Percentiles rank a stretch among this genome's conserved stretches.
phyloP scores from a whole-genome alignment of 2,888 invertebrate species.

The Drosophila pegasa region DNA sequence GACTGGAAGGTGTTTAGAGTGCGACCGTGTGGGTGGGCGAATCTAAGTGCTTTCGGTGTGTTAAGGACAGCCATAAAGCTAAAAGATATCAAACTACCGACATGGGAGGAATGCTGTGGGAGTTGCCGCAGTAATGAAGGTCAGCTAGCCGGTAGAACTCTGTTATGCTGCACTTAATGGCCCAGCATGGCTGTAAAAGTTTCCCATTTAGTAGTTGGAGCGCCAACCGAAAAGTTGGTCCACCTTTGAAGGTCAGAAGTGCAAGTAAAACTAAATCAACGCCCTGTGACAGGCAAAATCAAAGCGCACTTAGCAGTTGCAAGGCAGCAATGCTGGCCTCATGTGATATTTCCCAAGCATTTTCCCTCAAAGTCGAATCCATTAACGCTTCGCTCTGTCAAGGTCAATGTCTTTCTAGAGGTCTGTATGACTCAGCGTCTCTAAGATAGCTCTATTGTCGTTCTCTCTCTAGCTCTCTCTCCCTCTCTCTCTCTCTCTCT shows the following conservation, averaged over 20 bases:
- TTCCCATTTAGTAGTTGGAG: constrained; percentile 4
- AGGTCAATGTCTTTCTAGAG: constrained; percentile 58
- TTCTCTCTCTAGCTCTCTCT: constrained; percentile 2
- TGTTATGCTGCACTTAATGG: constrained; percentile 13
- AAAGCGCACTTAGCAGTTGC: constrained; percentile 15
- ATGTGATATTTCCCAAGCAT: constrained; percentile 10
- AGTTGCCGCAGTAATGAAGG: constrained; percentile 17
- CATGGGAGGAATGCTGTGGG: constrained; percentile 22
- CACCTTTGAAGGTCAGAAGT: constrained; percentile 30
- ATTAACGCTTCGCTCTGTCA: constrained; percentile 61
- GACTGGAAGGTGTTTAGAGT: constrained; percentile 30
- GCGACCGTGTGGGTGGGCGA: not conserved
- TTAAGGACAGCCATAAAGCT: constrained; percentile 31
- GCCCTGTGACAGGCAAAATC: constrained; percentile 5
- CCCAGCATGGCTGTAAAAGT: constrained; percentile 21
- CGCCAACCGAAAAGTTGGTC: constrained; percentile 4
- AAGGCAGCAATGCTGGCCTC: constrained; percentile 2
- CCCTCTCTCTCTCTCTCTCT: constrained; percentile 2
- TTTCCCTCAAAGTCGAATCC: constrained; percentile 52
- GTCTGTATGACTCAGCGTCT: constrained; percentile 37
- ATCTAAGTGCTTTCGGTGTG: constrained; percentile 12
- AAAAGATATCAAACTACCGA: constrained; percentile 12
- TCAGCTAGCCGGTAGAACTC: constrained; percentile 22
- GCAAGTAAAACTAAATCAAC: constrained; percentile 13
- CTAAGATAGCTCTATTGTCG: constrained; percentile 25